Conservation (phyloP, 2,113 vertebrate species). For the Setophaga petechia region DNA sequence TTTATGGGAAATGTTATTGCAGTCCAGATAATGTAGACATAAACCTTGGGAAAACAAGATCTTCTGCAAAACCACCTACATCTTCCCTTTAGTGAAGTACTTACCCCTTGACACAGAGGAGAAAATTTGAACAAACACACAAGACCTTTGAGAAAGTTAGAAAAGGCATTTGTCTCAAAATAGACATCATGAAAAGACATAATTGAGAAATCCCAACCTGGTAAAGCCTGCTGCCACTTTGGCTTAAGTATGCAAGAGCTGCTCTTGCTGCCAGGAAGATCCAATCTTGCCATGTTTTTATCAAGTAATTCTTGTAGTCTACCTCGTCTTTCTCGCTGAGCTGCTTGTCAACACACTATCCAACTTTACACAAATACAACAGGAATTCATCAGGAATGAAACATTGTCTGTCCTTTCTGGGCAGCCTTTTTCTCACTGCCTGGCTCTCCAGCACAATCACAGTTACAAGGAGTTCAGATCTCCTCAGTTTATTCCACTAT, state of each 20-base stretch:
- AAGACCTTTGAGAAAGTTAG: background rate
- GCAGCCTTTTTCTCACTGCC: background rate
- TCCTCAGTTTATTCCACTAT: background rate
- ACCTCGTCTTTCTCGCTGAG: background rate
- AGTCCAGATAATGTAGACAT: background rate
- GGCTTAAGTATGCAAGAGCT: background rate
- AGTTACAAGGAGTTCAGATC: background rate
- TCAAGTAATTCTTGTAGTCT: background rate
- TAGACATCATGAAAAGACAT: background rate
- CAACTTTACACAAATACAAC: background rate
- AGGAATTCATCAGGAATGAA: background rate
- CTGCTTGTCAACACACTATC: background rate
- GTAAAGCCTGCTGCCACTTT: background rate
- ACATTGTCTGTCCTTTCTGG: background rate
- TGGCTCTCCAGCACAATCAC: background rate
- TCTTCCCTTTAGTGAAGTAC: background rate
- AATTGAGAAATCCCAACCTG: background rate
- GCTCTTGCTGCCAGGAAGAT: background rate
- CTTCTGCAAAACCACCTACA: background rate
- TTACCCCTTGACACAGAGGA: background rate
- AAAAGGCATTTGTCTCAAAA: background rate
- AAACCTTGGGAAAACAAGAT: background rate
- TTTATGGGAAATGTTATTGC: background rate
- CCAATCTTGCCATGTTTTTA: background rate
- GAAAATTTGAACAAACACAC: background rate